phyloP scores from a whole-genome alignment of 2,797 vertebrate species.

The Intellagama lesueurii region DNA sequence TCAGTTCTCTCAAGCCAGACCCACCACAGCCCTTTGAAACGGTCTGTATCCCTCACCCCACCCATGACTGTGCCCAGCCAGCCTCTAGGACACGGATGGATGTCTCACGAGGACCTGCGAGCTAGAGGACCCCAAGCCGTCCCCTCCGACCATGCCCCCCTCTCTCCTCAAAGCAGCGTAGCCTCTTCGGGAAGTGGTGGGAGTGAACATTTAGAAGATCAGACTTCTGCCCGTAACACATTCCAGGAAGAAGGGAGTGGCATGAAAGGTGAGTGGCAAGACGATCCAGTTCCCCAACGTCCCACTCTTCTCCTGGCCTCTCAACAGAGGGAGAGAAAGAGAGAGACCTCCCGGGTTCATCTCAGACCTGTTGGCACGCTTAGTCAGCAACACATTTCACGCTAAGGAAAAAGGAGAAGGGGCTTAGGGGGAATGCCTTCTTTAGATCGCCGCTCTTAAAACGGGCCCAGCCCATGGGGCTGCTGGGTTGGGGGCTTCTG shows the following conservation, averaged over 20 bases:
- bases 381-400: too few relatives aligned
- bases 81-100: conserved; percentile 95
- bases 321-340: too few relatives aligned
- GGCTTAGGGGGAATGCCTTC: too few relatives aligned
- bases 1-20: conserved; percentile 92
- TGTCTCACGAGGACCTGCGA: conserved; percentile 98
- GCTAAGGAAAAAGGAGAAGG: too few relatives aligned
- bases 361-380: too few relatives aligned
- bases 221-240: conserved; percentile 90
- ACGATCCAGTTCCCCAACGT: conserved; percentile 24
- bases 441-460: too few relatives aligned
- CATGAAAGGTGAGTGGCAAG: conserved; percentile 93
- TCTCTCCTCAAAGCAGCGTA: conserved; percentile 99
- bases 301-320: conserved; percentile 8
- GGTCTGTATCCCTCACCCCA: conserved; percentile 98
- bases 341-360: too few relatives aligned
- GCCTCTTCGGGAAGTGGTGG: conserved; percentile 98
- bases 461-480: too few relatives aligned
- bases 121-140: conserved; percentile 88
- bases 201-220: conserved; percentile 98
- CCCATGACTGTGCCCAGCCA: conserved; percentile 96
- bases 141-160: conserved; percentile 94
- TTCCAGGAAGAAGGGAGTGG: conserved; percentile 98
- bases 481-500: too few relatives aligned
- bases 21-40: conserved; percentile 98